A percentile compares a stretch with the other conserved stretches of the same genome.
phyloP scores from a whole-genome alignment of 53 echinoderm and acorn worm species.

The Echinarachnius parma region DNA sequence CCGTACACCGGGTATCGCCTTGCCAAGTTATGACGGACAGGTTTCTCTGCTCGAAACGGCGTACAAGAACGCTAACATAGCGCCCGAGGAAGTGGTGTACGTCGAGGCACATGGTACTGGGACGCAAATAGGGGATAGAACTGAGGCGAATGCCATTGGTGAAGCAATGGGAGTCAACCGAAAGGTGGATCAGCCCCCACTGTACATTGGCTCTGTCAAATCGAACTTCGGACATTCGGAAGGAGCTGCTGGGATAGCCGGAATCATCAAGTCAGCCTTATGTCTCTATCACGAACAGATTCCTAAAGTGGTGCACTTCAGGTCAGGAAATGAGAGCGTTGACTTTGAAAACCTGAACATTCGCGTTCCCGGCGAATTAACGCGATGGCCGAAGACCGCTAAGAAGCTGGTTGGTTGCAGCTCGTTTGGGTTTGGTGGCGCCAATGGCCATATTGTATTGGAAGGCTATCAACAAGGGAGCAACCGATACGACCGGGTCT shows the following conservation, averaged over 20 bases:
- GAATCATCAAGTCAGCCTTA: constrained; percentile 85
- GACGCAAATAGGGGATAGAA: constrained; percentile 86
- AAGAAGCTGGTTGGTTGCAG: constrained; percentile 84
- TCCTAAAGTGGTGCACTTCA: constrained; percentile 92
- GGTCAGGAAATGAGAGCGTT: constrained; percentile 82
- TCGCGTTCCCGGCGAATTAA: constrained; percentile 77
- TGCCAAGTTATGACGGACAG: constrained; percentile 93
- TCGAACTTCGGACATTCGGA: constrained; percentile 96
- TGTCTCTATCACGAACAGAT: constrained; percentile 80
- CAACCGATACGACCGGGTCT: constrained; percentile 16
- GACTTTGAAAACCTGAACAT: constrained; percentile 82
- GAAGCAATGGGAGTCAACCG: constrained; percentile 77
- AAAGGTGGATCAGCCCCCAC: constrained; percentile 68
- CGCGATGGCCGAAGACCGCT: constrained; percentile 81
- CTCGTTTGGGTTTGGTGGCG: constrained; percentile 97
- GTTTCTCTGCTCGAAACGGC: constrained; percentile 67
- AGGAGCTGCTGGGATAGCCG: constrained; percentile 87
- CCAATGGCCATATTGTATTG: constrained; percentile 88
- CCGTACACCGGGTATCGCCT: constrained; percentile 89
- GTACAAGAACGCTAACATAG: constrained; percentile 57
- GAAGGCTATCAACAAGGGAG: constrained; percentile 67
- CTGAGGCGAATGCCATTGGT: constrained; percentile 95
- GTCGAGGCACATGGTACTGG: constrained; percentile 97
- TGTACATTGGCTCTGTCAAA: constrained; percentile 89
- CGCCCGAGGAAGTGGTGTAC: constrained; percentile 75